Evolutionary conservation across 2,113 vertebrate species (phyloP).

Genomic region (Vidua macroura): DNA sequence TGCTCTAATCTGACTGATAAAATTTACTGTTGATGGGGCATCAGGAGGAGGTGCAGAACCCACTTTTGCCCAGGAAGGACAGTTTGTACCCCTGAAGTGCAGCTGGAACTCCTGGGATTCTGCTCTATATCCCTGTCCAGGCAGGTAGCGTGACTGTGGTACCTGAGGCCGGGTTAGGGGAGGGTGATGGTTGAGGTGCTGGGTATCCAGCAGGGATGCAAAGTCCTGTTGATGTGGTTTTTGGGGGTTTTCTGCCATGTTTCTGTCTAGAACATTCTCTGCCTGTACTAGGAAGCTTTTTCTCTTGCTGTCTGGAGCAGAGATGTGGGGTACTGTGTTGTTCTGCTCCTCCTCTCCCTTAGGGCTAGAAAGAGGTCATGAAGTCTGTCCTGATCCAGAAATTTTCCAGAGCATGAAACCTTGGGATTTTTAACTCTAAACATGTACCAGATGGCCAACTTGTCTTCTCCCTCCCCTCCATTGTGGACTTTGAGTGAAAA

Average conservation of each 20-base stretch:
- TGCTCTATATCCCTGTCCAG: not conserved
- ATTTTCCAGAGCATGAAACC: not conserved
- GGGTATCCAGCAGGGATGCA: not conserved
- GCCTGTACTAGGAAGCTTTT: not conserved
- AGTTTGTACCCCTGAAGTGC: not conserved
- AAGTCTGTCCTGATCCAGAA: not conserved
- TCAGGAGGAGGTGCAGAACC: not conserved
- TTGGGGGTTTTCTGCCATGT: not conserved
- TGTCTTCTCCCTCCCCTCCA: not conserved
- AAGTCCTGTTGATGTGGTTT: not conserved
- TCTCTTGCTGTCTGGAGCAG: not conserved
- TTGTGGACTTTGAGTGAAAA: not conserved
- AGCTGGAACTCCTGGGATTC: not conserved
- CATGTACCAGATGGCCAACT: not conserved
- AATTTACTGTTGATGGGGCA: not conserved
- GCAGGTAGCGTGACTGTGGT: not conserved
- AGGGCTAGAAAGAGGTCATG: not conserved
- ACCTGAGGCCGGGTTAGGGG: rapidly evolving
- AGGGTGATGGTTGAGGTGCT: not conserved
- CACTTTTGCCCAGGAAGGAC: not conserved
- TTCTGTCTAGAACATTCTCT: not conserved
- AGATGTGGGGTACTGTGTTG: not conserved
- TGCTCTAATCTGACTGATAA: not conserved
- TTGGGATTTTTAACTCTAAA: not conserved
- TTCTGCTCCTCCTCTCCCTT: not conserved